These are phyloP conservation scores for Otocyon megalotis DNA, from an alignment of 2,113 vertebrate species.

Conservation along the genomic window DNA sequence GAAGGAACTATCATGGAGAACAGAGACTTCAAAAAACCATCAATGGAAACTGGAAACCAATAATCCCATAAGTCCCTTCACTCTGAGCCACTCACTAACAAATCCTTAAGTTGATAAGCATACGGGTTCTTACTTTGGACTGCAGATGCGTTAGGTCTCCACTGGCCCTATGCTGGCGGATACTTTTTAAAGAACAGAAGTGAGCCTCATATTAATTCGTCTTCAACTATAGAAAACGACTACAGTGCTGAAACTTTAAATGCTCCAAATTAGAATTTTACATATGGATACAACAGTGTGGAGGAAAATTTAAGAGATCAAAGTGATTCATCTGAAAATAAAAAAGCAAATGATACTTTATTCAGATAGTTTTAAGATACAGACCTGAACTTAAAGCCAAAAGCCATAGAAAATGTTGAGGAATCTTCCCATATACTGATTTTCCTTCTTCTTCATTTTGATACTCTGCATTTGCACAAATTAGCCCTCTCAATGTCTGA, in stretches of 20 bases:
- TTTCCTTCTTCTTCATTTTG: conserved; percentile 69
- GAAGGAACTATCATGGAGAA: background rate
- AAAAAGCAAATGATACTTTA: conserved; percentile 65
- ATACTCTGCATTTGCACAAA: conserved; percentile 75
- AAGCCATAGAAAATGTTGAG: conserved; percentile 50
- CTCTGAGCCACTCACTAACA: background rate
- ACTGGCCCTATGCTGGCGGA: conserved; percentile 43
- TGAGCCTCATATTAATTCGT: background rate
- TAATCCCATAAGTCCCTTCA: background rate
- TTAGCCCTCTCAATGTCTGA: conserved; percentile 61
- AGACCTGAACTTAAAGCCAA: conserved; percentile 75
- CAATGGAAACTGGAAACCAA: background rate
- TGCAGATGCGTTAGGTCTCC: background rate
- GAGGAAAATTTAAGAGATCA: conserved; percentile 61
- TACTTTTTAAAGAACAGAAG: conserved; percentile 46
- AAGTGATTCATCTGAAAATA: conserved; percentile 62
- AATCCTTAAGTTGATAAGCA: background rate
- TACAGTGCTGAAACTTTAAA: background rate
- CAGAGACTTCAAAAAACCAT: conserved; percentile 22
- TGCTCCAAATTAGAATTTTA: conserved; percentile 37
- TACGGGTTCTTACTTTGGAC: background rate
- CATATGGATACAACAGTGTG: background rate
- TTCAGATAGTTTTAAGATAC: conserved; percentile 65
- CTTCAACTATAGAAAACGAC: background rate
- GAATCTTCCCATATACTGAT: conserved; percentile 72